Evolutionary conservation across 2,113 vertebrate species (phyloP).

Genomic region (Pteronura brasiliensis): DNA sequence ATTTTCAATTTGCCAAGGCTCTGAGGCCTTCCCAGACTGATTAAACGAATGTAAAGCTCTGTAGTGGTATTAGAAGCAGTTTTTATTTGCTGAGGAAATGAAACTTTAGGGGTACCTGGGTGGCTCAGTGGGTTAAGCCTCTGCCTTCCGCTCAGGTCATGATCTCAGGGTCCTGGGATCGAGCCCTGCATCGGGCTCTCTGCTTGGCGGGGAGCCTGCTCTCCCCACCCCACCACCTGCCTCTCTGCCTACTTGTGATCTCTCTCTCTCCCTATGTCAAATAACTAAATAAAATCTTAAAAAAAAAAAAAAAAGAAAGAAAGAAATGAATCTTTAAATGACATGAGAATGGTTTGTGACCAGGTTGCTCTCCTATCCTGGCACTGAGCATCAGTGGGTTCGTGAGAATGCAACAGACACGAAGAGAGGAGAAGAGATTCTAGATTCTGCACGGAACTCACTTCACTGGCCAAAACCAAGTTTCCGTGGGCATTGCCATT

Average conservation of each 20-base stretch:
- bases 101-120: background rate
- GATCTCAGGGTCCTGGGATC: too few species aligned
- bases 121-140: too few species aligned
- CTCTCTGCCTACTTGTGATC: too few species aligned
- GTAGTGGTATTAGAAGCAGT: background rate
- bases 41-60: accelerated
- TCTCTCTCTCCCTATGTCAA: too few species aligned
- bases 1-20: accelerated
- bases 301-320: too few species aligned
- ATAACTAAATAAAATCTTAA: too few species aligned
- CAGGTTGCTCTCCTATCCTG: background rate
- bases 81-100: background rate
- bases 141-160: too few species aligned
- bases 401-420: background rate
- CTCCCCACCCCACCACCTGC: too few species aligned
- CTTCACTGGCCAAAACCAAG: conserved; percentile 45
- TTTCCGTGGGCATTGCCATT: conserved; percentile 42
- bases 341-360: conserved; percentile 40
- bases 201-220: too few species aligned
- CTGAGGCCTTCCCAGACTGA: background rate
- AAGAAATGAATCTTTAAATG: conserved; percentile 7
- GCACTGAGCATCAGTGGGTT: background rate
- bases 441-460: conserved; percentile 45
- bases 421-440: background rate
- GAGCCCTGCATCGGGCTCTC: too few species aligned